Evolutionary conservation across 2,888 invertebrate species (phyloP).

Genomic region (Charanyca ferruginea): DNA sequence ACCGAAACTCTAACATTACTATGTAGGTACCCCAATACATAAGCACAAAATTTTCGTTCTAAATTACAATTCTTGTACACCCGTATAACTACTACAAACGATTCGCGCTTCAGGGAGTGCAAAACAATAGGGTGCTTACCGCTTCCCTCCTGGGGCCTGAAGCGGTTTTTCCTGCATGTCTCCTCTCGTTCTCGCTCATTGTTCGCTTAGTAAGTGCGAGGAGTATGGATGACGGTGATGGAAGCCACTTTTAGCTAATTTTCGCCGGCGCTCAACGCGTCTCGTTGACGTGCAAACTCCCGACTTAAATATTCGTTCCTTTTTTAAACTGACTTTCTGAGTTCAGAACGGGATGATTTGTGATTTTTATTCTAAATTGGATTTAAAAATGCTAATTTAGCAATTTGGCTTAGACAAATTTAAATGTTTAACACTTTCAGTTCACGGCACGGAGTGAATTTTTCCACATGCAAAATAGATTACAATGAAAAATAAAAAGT

Average conservation of each 20-base stretch:
- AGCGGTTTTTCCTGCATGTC: conserved; percentile 81
- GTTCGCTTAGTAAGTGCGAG: conserved; percentile 66
- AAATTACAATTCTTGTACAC: conserved; percentile 78
- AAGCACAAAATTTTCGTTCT: conserved; percentile 77
- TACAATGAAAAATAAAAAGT: too few species aligned
- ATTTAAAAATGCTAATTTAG: conserved; percentile 8
- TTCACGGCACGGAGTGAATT: not conserved
- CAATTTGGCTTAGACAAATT: not conserved
- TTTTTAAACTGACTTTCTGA: conserved; percentile 65
- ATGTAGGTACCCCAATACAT: conserved; percentile 60
- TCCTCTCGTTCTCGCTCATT: conserved; percentile 72
- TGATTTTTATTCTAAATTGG: conserved; percentile 30
- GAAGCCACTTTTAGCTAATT: conserved; percentile 89
- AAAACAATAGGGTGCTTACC: conserved; percentile 89
- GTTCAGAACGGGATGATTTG: conserved; percentile 16
- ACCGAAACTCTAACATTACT: conserved; percentile 12
- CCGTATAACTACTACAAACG: conserved; percentile 73
- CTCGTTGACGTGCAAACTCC: conserved; percentile 76
- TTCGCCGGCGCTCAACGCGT: conserved; percentile 82
- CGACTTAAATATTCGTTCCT: conserved; percentile 75
- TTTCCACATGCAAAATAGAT: not conserved
- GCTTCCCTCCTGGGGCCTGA: conserved; percentile 87
- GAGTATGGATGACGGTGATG: conserved; percentile 72
- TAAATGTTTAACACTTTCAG: not conserved
- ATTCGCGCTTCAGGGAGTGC: conserved; percentile 84